Evolutionary conservation across 2,797 vertebrate genomes (phyloP).

Genomic region (Phalanger gymnotis): DNA sequence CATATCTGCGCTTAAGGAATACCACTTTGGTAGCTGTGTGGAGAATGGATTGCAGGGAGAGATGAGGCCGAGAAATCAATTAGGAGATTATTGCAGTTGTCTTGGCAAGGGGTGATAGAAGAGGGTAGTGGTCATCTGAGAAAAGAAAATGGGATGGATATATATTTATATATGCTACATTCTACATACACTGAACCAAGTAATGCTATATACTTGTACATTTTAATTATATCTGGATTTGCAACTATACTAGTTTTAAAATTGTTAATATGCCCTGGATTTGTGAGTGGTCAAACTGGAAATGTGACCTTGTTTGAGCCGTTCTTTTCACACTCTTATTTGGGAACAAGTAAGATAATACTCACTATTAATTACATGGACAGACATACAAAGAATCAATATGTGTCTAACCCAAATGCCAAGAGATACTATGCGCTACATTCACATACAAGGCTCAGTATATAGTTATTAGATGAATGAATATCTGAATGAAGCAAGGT

Average conservation of each 20-base stretch:
- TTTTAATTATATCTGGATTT: slow-evolving; percentile 28
- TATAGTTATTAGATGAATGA: slow-evolving; percentile 36
- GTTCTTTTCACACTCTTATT: slow-evolving; percentile 10
- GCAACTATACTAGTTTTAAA: slow-evolving; percentile 59
- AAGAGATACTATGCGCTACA: background rate
- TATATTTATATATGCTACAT: background rate
- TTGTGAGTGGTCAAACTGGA: slow-evolving; percentile 39
- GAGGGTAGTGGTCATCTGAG: background rate
- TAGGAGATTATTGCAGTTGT: background rate
- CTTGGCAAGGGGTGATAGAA: background rate
- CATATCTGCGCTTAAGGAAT: background rate
- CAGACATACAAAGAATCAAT: background rate
- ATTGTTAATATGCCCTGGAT: slow-evolving; percentile 14
- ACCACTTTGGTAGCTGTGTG: background rate
- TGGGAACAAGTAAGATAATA: slow-evolving; percentile 18
- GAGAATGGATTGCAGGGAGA: background rate
- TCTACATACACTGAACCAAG: slow-evolving; percentile 56
- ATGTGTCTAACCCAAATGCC: background rate
- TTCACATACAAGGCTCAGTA: background rate
- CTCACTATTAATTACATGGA: background rate
- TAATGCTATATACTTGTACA: slow-evolving; percentile 24
- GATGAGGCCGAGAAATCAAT: background rate
- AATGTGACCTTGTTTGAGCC: slow-evolving; percentile 14
- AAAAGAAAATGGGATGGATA: slow-evolving; percentile 38
- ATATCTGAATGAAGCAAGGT: slow-evolving; percentile 8